A percentile compares a stretch with the other conserved stretches of the same genome.
These are phyloP conservation scores for Enteromius radiatus DNA, from an alignment of 2,797 vertebrate genomes.

Conservation along the genomic window DNA sequence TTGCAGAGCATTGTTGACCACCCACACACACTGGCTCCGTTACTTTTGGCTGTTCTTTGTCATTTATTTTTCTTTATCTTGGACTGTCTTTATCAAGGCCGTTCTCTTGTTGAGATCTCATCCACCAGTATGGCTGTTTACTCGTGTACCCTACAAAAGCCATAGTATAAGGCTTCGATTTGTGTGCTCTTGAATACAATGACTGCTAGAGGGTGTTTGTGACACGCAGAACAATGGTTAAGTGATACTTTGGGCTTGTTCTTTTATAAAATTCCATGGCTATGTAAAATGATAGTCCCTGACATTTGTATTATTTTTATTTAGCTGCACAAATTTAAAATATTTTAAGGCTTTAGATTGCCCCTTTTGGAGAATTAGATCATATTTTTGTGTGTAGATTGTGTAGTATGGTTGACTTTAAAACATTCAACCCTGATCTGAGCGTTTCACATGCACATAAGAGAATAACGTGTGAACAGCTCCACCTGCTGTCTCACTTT, in stretches of 20 bases:
- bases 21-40: constrained; percentile 11
- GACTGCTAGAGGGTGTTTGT: not conserved
- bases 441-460: not conserved
- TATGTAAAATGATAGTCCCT: not conserved
- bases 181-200: not conserved
- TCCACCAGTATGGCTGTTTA: not conserved
- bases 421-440: not conserved
- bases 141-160: not conserved
- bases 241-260: not conserved
- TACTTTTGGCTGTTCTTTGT: constrained; percentile 28
- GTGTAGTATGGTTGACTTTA: not conserved
- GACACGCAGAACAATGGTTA: not conserved
- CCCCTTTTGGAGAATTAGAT: not conserved
- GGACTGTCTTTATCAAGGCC: constrained; percentile 9
- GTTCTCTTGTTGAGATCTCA: not conserved
- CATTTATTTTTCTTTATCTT: constrained; percentile 17
- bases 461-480: not conserved
- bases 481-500: constrained; percentile 22
- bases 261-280: not conserved
- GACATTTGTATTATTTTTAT: not conserved
- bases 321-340: not conserved
- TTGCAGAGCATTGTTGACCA: constrained; percentile 18
- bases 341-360: not conserved
- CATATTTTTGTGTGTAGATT: not conserved
- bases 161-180: not conserved